Base-by-base conservation (phyloP, 2,888 invertebrate species). In the Nysson spinosus region DNA sequence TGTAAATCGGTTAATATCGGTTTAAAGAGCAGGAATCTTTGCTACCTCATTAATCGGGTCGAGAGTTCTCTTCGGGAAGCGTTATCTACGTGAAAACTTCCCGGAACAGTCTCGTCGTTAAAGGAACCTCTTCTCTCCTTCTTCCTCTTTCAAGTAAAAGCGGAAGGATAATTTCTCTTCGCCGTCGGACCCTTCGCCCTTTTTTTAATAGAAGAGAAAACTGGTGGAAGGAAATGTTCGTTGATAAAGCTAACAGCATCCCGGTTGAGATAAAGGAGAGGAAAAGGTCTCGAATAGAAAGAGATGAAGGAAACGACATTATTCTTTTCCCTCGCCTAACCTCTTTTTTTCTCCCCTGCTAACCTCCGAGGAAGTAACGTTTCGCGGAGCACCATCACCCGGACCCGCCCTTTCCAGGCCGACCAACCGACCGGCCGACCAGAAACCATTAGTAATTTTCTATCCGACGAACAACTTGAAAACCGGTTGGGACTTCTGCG, bases 181-280 rank as follows among this genome's bases (percentile, higher is more conserved):
- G 56, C 51, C 12, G 37, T 24, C 24, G 30, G 44, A 24, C 17
- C 16, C 26, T 11, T 30, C 12, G 1, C 40, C 28, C 37, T 20
- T 50, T 57, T 71, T 63, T 44, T n/a, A n/a, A n/a, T n/a, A 52
- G 55, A 58, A 47, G 35, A 22, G 46, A 17, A 37, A 28, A 34
- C 30, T 47, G 49, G 20, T 50, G 46, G 61, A 49, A 55, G 58
- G 68, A 64, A 64, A 55, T 51, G 47, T 62, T 61, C 54, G 51
- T 51, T 72, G 69, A 69, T 70, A 72, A 72, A 68, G 61, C 58
- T 56, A 61, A 70, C 63, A 67, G 50, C 50, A 50, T 19, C 17
- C 30, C 26, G 16, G 32, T 30, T n/a, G n/a, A 49, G 49, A 69
- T 66, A 61, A 54, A 60, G 49, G 39, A 42, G 28, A 32, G 16